Evolutionary conservation across 2,888 invertebrate genomes (phyloP), one percentile per base, ranked within the genome.

Genomic region (Argyresthia goedartella): DNA sequence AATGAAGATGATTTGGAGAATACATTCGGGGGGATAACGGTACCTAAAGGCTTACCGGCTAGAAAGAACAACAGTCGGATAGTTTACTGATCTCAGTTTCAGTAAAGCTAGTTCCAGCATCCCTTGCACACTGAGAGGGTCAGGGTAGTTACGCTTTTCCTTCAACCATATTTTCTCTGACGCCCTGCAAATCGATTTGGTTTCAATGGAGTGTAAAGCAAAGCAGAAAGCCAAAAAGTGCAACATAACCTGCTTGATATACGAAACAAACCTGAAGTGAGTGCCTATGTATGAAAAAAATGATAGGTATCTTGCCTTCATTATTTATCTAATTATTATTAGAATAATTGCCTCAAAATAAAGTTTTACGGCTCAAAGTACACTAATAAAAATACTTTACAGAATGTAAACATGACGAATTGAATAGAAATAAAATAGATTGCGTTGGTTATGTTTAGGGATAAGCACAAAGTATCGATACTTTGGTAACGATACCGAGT

Each of bases 201-300:
- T n/a, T n/a, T n/a, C 25, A 25, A 25, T 25, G 25, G 6, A 4
- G 53, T 54, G 41, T 11, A 10, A 10, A 11, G 25, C 25, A 25
- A 6, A 25, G 25, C 25, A 25, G 25, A 25, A 6, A 25, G 25
- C 6, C 3, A 6, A 25, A 25, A n/a, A n/a, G n/a, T n/a, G 25
- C 3, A 25, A 25, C 25, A 25, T 25, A 25, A 25, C 25, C 25
- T 25, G 25, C 25, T 25, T 25, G 25, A 6, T 2, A 2, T 25
- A 25, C 25, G 34, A n/a, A 57, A 62, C 68, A 52, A 59, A 94
- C 95, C 93, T 91, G 79, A 95, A 95, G 50, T 82, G 71, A 13
- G 92, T 91, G 55, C 95, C 95, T 62, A 95, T 90, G 63, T 95
- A 95, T 0, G 94, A 91, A 66, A 94, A 89, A 63, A 89, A 89